Evolutionary conservation across 1,140 invertebrate species (phyloP).

Genomic region (Lysiphlebus fabarum): DNA sequence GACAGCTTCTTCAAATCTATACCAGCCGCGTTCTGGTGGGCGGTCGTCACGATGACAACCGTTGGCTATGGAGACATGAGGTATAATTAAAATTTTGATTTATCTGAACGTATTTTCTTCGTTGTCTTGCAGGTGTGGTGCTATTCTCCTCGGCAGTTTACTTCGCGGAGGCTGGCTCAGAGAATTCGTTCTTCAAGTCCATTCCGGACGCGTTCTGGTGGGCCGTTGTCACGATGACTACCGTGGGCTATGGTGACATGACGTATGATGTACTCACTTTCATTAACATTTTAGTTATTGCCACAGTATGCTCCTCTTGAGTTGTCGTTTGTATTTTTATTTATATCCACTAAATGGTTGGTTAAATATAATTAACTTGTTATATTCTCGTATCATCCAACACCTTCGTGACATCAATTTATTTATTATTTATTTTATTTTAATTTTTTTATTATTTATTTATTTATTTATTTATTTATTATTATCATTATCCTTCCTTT

Average conservation of each 20-base stretch:
- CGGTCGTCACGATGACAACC: conserved; percentile 98
- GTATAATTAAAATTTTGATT: conserved; percentile 59
- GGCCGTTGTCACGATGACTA: conserved; percentile 75
- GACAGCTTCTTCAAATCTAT: conserved; percentile 99
- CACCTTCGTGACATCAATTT: conserved; percentile 7
- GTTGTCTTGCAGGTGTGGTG: conserved; percentile 83
- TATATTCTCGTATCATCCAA: conserved; percentile 8
- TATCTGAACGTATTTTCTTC: conserved; percentile 51
- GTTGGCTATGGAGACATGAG: conserved; percentile 98
- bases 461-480: conserved; percentile 1
- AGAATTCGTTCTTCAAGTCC: conserved; percentile 94
- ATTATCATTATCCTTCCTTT: neutral
- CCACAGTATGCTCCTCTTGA: conserved; percentile 48
- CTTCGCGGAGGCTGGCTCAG: conserved; percentile 95
- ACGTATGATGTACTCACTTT: conserved; percentile 83
- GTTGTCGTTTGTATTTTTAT: conserved; percentile 40
- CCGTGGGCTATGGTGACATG: conserved; percentile 99
- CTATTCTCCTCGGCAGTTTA: conserved; percentile 98
- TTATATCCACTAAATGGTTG: conserved; percentile 29
- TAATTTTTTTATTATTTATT: conserved; percentile 1
- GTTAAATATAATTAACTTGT: conserved; percentile 25
- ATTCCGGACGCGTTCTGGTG: conserved; percentile 98
- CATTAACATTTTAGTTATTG: conserved; percentile 63
- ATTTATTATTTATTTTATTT: conserved; percentile 17
- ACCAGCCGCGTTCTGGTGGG: conserved; percentile 98